Evolutionary conservation across 2,113 vertebrate species (phyloP), one percentile per base, ranked within the genome.

Genomic region (Accipiter virgatus): DNA sequence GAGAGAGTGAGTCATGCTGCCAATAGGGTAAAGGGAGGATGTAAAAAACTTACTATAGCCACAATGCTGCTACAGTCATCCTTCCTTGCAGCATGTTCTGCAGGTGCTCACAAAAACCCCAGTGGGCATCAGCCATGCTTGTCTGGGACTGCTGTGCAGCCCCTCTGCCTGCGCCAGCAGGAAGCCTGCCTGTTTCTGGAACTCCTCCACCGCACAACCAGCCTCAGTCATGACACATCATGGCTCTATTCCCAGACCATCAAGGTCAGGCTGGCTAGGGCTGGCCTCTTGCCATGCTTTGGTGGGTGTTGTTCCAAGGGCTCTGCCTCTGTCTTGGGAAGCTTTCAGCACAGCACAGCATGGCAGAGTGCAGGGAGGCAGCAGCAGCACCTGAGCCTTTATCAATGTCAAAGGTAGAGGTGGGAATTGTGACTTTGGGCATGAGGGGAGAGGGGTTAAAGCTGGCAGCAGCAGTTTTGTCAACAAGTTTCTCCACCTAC

Each of bases 201-300:
- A 59, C 50, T 77, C 58, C 81, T 91, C 89, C 91, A 90, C 3
- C 0, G 4, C 48, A 70, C 73, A 94, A 85, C 78, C 85, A 95
- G 89, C 66, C 67, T 84, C 67, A 90, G 0, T 66, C 93, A 94
- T 93, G 97, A 96, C 71, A 96, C 50, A 83, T 77, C 71, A 56
- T 97, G 96, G 96, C 93, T 91, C 53, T 55, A 25, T 95, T 95
- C 97, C 97, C 95, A 96, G 93, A 90, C 81, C 89, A 96, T 81
- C 97, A 94, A 97, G 96, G 96, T 95, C 97, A 96, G 90, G 74
- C 94, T 90, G 89, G 88, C 74, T 77, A 52, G 87, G 84, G 67
- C 81, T 97, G 96, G 95, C 91, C 81, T 63, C 66, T 50, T 0
- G 62, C 96, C 97, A 88, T 40, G 29, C 81, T 94, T 91, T 91